Evolutionary conservation across 1,140 invertebrate species (phyloP), one percentile per base, ranked within the genome.

Genomic region (Drosophila persimilis): DNA sequence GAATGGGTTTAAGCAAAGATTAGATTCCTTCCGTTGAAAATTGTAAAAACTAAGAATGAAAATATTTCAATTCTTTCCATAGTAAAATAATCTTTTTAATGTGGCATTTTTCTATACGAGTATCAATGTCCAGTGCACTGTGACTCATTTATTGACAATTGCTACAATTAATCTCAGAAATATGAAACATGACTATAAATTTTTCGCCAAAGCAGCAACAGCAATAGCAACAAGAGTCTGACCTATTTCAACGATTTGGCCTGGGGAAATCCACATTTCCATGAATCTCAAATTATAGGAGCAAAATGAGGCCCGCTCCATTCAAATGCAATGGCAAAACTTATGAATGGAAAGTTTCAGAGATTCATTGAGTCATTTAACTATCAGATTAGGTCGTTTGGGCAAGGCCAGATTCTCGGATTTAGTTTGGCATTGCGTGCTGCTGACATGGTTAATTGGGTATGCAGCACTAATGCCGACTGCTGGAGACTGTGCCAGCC

Each of bases 321-420:
- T 70, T 71, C 29, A 70, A 17, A 8, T 64, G 48, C 61, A 72
- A 17, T 58, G 7, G 44, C 57, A 48, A 44, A 50, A 57, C 35
- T 55, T 56, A 51, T 60, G 51, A 56, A 61, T 66, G 60, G 22
- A 72, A 52, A 62, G 46, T 77, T 66, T 51, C n/a, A 24, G 22
- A 24, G 22, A 22, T 26, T 8, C 3, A 47, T 45, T 67, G 31
- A 67, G 62, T 66, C 41, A 64, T 66, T 29, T 5, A 52, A 45
- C 52, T 5, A 52, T 52, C 52, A 35, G 39, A 58, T 60, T 44
- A 13, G 54, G 26, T 17, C 13, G 35, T 11, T 11, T 11, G 9
- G 39, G 9, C 52, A 17, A 31, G 8, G 11, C 31, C 8, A n/a
- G 39, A 31, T 70, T 17, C 6, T 9, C 26, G 39, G 39, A 26